Percentiles rank a stretch among this genome's conserved stretches.
These are phyloP conservation scores for Prionailurus viverrinus DNA, from an alignment of 2,113 vertebrate species.

Conservation along the genomic window DNA sequence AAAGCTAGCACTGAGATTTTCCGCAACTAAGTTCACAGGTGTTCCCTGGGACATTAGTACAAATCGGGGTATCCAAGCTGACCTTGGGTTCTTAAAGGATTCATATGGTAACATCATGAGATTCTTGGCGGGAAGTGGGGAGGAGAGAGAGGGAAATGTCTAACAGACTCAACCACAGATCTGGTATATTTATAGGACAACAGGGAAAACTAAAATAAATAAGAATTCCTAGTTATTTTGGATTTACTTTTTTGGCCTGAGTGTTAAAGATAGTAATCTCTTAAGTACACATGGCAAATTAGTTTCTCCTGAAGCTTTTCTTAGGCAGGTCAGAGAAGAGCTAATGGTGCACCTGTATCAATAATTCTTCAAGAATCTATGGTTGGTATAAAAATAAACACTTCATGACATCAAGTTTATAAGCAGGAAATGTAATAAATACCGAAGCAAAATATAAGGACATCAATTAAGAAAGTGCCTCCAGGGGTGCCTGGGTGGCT, in stretches of 20 bases:
- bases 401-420: constrained; percentile 55
- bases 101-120: neutral
- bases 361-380: constrained; percentile 64
- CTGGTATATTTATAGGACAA: neutral
- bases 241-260: constrained; percentile 39
- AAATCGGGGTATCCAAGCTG: neutral
- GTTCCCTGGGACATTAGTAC: neutral
- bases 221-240: neutral
- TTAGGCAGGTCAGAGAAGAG: neutral
- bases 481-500: neutral
- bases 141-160: neutral
- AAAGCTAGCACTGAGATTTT: neutral
- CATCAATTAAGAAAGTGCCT: constrained; percentile 63
- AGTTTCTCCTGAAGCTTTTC: constrained; percentile 47
- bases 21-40: constrained; percentile 21
- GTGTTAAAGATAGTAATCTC: constrained; percentile 14
- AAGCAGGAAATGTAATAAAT: constrained; percentile 75
- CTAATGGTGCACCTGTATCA: neutral
- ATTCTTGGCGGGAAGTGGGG: neutral
- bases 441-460: constrained; percentile 60
- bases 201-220: constrained; percentile 15
- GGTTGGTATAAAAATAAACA: constrained; percentile 68
- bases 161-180: neutral
- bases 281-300: constrained; percentile 42
- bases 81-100: constrained; percentile 7